These are phyloP conservation scores for Wasmannia auropunctata DNA, from an alignment of 1,140 invertebrate species.

Conservation along the genomic window DNA sequence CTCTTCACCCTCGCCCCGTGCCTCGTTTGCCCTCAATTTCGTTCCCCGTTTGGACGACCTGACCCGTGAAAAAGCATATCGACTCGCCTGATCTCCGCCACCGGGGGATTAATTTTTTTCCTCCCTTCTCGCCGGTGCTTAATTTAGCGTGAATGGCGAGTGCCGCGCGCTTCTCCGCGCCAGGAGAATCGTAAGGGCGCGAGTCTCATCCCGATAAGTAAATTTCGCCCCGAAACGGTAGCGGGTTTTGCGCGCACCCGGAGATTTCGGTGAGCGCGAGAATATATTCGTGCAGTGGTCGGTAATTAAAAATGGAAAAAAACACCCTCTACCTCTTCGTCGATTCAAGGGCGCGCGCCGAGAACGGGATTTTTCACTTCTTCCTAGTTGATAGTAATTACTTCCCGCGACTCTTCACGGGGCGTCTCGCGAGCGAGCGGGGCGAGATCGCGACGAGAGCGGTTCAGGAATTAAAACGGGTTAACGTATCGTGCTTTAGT, in stretches of 20 bases:
- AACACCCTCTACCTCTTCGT: not conserved
- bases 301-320: slow-evolving; percentile 37
- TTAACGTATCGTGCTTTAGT: not conserved
- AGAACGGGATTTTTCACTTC: not conserved
- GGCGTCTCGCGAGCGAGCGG: not conserved
- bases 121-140: slow-evolving; percentile 29
- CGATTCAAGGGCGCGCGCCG: not conserved
- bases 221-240: slow-evolving; percentile 7
- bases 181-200: not conserved
- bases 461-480: not conserved
- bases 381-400: slow-evolving; percentile 40
- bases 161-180: not conserved
- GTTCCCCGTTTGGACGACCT: slow-evolving; percentile 46
- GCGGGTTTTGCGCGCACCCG: not conserved
- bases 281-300: not conserved
- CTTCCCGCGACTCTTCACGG: not conserved
- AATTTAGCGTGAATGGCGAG: slow-evolving; percentile 65
- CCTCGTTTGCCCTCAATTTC: slow-evolving; percentile 28
- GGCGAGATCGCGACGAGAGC: not conserved
- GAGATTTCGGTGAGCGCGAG: not conserved
- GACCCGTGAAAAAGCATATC: slow-evolving; percentile 65
- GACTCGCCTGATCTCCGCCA: slow-evolving; percentile 54
- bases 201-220: not conserved
- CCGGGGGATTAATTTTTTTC: slow-evolving; percentile 64
- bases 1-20: not conserved